Conservation (phyloP, 2,888 invertebrate species). For the Emmelina monodactyla region DNA sequence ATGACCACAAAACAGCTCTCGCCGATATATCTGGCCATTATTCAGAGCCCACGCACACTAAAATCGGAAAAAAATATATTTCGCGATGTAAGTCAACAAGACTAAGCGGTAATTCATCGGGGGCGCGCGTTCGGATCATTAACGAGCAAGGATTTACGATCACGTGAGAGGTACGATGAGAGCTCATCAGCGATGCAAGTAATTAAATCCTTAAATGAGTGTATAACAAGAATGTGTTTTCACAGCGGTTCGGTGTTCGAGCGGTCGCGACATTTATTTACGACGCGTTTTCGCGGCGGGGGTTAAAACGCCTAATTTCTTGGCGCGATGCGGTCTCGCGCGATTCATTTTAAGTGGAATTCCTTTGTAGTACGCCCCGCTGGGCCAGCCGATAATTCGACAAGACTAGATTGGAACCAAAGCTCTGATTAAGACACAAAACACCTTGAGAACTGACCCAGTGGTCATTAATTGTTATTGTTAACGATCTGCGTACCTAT, state of each 20-base stretch:
- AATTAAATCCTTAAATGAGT: conserved; percentile 63
- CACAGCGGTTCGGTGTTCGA: conserved; percentile 30
- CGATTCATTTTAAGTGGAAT: conserved; percentile 61
- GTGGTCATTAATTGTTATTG: no score
- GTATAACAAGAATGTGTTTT: conserved; percentile 57
- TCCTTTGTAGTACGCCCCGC: conserved; percentile 55
- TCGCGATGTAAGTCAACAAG: conserved; percentile 48
- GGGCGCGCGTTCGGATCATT: conserved; percentile 45
- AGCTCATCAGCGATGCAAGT: conserved; percentile 47
- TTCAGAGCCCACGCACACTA: conserved; percentile 43
- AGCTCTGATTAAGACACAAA: conserved; percentile 50
- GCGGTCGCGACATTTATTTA: conserved; percentile 60
- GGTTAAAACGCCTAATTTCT: conserved; percentile 59
- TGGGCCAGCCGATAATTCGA: conserved; percentile 54
- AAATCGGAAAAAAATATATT: conserved; percentile 44
- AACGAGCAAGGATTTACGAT: conserved; percentile 59
- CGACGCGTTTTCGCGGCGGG: conserved; percentile 62
- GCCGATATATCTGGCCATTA: conserved; percentile 31
- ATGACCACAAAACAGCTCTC: conserved; percentile 36
- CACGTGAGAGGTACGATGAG: conserved; percentile 33
- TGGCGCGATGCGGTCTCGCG: conserved; percentile 55
- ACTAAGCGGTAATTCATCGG: conserved; percentile 53
- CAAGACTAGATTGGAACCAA: conserved; percentile 43
- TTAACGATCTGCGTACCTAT: no score
- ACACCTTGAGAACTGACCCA: no score